phyloP scores from a whole-genome alignment of 2,888 invertebrate genomes.

The Acholoe squamosa region DNA sequence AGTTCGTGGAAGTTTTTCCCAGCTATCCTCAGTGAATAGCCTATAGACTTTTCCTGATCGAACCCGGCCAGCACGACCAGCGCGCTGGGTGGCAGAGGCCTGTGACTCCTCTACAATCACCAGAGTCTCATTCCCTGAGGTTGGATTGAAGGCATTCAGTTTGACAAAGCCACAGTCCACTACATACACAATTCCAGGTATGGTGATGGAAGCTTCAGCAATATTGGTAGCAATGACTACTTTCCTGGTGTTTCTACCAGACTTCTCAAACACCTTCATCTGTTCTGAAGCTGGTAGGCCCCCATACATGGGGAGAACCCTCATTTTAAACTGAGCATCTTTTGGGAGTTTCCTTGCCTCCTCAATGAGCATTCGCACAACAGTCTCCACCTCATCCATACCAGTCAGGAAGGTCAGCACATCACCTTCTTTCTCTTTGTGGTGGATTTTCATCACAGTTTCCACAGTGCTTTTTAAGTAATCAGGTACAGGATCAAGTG shows the following conservation, averaged over 20 bases:
- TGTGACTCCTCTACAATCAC: constrained; percentile 92
- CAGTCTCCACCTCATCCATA: constrained; percentile 93
- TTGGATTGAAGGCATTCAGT: constrained; percentile 93
- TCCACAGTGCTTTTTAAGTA: constrained; percentile 94
- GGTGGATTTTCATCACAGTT: constrained; percentile 91
- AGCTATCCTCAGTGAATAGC: constrained; percentile 88
- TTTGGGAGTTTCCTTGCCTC: constrained; percentile 78
- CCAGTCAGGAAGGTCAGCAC: constrained; percentile 90
- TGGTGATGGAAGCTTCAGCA: constrained; percentile 98
- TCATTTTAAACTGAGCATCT: constrained; percentile 83
- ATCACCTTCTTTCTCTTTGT: constrained; percentile 90
- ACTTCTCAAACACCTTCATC: constrained; percentile 91
- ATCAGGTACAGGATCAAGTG: constrained; percentile 91
- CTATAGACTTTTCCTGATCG: constrained; percentile 87
- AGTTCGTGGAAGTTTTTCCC: constrained; percentile 87
- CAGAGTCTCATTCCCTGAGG: constrained; percentile 90
- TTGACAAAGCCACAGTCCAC: constrained; percentile 98
- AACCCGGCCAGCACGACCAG: constrained; percentile 95
- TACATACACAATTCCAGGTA: constrained; percentile 95
- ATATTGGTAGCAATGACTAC: constrained; percentile 97
- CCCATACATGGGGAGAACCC: constrained; percentile 95
- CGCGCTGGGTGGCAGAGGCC: constrained; percentile 95
- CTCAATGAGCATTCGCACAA: constrained; percentile 83
- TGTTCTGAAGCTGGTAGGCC: constrained; percentile 93
- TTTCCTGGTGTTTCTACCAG: constrained; percentile 90